Evolutionary conservation across 2,888 invertebrate species (phyloP).

Genomic region (Leptopilina syphax): DNA sequence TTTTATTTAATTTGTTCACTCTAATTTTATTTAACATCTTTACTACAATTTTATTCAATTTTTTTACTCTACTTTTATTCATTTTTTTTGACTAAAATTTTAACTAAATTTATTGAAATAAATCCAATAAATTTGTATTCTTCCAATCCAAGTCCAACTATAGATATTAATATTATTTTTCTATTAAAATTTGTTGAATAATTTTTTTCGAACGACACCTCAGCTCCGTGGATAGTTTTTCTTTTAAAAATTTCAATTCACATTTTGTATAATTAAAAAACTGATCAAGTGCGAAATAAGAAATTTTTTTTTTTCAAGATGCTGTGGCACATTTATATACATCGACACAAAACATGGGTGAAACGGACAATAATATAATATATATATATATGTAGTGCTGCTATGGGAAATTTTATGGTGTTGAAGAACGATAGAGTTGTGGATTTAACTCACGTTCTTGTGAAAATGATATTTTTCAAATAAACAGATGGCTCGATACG

Average conservation of each 20-base stretch:
- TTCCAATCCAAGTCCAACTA: no score
- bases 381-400: slow-evolving; percentile 21
- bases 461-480: slow-evolving; percentile 1
- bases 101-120: no score
- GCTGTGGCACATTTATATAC: slow-evolving; percentile 37
- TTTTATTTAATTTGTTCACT: no score
- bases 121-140: no score
- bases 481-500: slow-evolving; percentile 27
- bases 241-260: neutral
- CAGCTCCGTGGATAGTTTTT: slow-evolving; percentile 18
- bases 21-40: no score
- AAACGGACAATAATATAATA: slow-evolving; percentile 13
- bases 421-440: neutral
- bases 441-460: slow-evolving; percentile 3
- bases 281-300: slow-evolving; percentile 30
- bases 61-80: no score
- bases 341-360: slow-evolving; percentile 33
- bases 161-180: no score
- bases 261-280: neutral
- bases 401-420: slow-evolving; percentile 23
- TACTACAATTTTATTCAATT: no score
- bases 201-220: slow-evolving; percentile 12
- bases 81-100: no score
- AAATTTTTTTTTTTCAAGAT: slow-evolving; percentile 38
- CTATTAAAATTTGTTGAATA: no score